phyloP scores from a whole-genome alignment of 2,113 vertebrate species.

The Malurus elegans region DNA sequence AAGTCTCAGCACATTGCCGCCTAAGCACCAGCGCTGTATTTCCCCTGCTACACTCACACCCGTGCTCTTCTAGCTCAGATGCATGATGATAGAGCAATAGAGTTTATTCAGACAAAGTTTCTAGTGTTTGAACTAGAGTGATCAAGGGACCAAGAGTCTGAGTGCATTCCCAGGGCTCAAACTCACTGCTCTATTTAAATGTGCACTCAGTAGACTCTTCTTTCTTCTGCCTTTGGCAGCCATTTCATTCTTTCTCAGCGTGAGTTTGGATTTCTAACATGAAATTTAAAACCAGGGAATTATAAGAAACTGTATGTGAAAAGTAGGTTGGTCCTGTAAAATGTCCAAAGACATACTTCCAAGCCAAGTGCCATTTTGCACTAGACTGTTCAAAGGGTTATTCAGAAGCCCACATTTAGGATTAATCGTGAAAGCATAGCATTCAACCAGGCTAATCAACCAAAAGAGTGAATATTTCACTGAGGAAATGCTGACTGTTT shows the following conservation, averaged over 20 bases:
- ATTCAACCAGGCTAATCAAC: neutral
- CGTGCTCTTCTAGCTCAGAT: neutral
- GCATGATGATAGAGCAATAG: neutral
- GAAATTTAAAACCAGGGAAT: neutral
- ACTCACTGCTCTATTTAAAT: neutral
- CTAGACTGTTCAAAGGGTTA: neutral
- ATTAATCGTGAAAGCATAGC: constrained; percentile 1
- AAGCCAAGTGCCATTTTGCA: neutral
- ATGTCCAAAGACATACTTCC: neutral
- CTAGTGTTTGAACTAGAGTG: neutral
- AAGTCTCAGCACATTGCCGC: neutral
- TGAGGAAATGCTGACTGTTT: constrained; percentile 62
- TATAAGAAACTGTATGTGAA: neutral
- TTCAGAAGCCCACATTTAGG: neutral
- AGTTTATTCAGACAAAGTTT: neutral
- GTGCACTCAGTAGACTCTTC: neutral
- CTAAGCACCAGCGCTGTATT: neutral
- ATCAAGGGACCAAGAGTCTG: neutral
- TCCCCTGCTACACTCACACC: neutral
- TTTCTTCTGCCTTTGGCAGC: neutral
- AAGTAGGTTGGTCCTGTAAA: neutral
- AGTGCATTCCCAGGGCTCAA: neutral
- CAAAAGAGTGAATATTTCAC: neutral
- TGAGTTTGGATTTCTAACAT: neutral
- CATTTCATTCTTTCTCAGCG: neutral